Evolutionary conservation across 1,140 invertebrate species (phyloP).

Genomic region (Drosophila grimshawi): DNA sequence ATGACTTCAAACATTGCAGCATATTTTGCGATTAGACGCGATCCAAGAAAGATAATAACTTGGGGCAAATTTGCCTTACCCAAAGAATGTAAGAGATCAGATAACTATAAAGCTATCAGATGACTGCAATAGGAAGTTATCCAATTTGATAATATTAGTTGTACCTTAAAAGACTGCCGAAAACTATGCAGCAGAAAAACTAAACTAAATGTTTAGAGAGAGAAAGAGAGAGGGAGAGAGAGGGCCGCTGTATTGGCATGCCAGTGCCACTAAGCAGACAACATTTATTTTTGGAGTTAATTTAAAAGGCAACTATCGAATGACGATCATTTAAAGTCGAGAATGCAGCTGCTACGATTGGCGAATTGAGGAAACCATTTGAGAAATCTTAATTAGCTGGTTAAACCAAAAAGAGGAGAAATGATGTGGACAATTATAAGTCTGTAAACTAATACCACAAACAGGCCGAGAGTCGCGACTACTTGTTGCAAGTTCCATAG

Average conservation of each 20-base stretch:
- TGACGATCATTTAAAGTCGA: constrained; percentile 17
- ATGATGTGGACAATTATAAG: constrained; percentile 75
- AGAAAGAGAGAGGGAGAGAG: background rate
- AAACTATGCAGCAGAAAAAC: constrained; percentile 31
- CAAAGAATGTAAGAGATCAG: too few relatives aligned
- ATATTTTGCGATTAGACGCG: too few relatives aligned
- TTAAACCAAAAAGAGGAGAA: constrained; percentile 70
- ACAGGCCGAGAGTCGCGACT: constrained; percentile 28
- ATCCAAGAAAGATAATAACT: too few relatives aligned
- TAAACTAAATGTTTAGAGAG: background rate
- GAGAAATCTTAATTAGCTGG: constrained; percentile 74
- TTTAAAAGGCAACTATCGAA: constrained; percentile 22
- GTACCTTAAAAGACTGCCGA: constrained; percentile 1
- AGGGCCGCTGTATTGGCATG: constrained; percentile 12
- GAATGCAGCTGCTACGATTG: constrained; percentile 9
- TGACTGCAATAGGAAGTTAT: too few relatives aligned
- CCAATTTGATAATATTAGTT: background rate
- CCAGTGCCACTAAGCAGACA: constrained; percentile 29
- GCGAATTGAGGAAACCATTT: constrained; percentile 35
- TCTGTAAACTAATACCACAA: constrained; percentile 67
- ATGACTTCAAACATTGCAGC: too few relatives aligned
- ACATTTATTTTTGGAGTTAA: constrained; percentile 1
- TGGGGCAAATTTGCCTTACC: too few relatives aligned
- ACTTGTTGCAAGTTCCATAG: constrained; percentile 59
- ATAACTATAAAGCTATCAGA: too few relatives aligned